Evolutionary conservation across 2,113 vertebrate genomes (phyloP).

Genomic region (Oceanodroma tethys): DNA sequence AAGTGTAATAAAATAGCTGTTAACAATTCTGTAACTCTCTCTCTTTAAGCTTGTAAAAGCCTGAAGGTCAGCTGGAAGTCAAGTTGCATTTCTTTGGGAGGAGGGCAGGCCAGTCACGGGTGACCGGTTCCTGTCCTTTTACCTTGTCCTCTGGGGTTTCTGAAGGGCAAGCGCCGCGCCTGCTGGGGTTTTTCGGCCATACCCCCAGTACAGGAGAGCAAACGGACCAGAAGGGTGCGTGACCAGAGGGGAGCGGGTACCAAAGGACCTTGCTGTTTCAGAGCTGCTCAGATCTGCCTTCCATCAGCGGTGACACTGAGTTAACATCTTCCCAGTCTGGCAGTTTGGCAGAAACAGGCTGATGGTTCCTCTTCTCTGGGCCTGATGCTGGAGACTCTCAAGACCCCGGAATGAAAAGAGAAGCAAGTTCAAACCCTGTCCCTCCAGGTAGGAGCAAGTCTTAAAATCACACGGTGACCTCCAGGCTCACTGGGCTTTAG

Average conservation of each 20-base stretch:
- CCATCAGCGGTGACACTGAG: not conserved
- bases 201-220: not conserved
- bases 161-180: not conserved
- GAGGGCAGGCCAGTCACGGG: not conserved
- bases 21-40: constrained; percentile 65
- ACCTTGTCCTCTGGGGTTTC: not conserved
- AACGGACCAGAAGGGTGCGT: fast-evolving
- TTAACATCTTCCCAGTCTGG: not conserved
- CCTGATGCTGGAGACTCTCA: not conserved
- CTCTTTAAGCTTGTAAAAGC: constrained; percentile 48
- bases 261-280: not conserved
- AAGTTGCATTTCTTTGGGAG: constrained; percentile 17
- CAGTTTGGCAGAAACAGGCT: not conserved
- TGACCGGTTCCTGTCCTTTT: not conserved
- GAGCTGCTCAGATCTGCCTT: not conserved
- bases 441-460: not conserved
- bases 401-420: not conserved
- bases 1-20: constrained; percentile 63
- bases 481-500: not conserved
- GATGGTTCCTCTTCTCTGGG: not conserved
- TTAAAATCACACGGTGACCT: not conserved
- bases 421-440: not conserved
- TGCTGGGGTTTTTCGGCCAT: not conserved
- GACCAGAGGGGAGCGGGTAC: not conserved
- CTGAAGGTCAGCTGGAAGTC: constrained; percentile 62